A percentile compares a stretch with the other conserved stretches of the same genome.
phyloP scores from a whole-genome alignment of 2,113 vertebrate species.

The Tinamus guttatus region DNA sequence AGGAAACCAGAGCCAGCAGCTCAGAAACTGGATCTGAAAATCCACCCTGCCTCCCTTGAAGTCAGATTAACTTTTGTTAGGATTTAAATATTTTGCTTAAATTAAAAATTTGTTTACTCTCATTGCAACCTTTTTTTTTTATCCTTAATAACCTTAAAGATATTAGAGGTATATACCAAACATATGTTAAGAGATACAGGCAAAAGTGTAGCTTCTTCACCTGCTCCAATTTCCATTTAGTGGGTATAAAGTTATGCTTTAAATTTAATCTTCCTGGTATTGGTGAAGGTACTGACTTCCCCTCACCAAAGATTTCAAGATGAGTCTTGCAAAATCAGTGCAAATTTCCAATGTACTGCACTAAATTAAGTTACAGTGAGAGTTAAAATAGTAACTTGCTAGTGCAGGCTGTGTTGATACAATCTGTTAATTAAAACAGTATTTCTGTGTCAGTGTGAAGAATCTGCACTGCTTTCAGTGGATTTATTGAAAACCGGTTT shows the following conservation, averaged over 20 bases:
- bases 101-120: neutral
- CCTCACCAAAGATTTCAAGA: neutral
- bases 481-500: neutral
- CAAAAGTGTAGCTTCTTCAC: neutral
- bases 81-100: too few relatives aligned
- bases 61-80: neutral
- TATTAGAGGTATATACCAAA: neutral
- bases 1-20: neutral
- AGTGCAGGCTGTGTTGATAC: neutral
- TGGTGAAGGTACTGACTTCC: neutral
- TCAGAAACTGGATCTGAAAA: neutral
- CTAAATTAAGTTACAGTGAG: neutral
- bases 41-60: neutral
- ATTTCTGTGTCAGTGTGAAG: neutral
- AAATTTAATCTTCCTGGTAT: neutral
- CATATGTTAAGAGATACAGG: neutral
- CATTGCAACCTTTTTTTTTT: accelerated
- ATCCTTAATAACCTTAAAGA: neutral
- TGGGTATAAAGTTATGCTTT: neutral
- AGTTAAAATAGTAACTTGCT: neutral
- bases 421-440: neutral
- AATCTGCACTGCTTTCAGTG: neutral
- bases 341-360: neutral
- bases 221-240: neutral
- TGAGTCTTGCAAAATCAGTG: neutral